A percentile compares a stretch with the other conserved stretches of the same genome.
phyloP scores from a whole-genome alignment of 2,797 vertebrate species.

The Atherinosoma microstoma region DNA sequence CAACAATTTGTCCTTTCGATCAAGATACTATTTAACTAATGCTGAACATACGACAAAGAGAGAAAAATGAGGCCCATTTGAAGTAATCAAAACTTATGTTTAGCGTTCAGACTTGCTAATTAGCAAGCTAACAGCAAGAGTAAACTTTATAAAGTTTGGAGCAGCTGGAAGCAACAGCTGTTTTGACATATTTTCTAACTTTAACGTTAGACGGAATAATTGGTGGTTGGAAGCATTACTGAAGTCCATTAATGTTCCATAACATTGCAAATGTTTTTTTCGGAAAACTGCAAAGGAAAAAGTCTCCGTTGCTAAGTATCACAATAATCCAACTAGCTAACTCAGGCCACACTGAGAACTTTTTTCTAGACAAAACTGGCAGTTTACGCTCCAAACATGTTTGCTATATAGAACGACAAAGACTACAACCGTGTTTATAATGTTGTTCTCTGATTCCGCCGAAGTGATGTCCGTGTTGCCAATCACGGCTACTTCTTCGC shows the following conservation, averaged over 20 bases:
- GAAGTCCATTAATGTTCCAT: neutral
- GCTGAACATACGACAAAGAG: neutral
- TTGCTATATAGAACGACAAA: neutral
- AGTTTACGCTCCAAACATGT: neutral
- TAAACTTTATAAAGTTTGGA: slow-evolving; percentile 44
- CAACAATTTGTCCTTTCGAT: fast-evolving
- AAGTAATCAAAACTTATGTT: slow-evolving; percentile 14
- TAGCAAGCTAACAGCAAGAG: slow-evolving; percentile 49
- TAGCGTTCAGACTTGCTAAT: slow-evolving; percentile 31
- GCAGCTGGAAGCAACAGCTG: neutral
- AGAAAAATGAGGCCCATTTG: neutral
- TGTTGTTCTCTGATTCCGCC: slow-evolving; percentile 81
- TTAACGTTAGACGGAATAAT: fast-evolving
- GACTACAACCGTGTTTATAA: slow-evolving; percentile 79
- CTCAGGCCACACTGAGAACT: slow-evolving; percentile 38
- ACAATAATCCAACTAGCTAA: slow-evolving; percentile 35
- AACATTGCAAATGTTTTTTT: neutral
- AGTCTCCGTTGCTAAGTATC: slow-evolving; percentile 4
- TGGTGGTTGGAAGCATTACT: neutral
- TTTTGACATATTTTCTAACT: neutral
- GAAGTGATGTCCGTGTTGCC: slow-evolving; percentile 82
- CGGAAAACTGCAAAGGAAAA: neutral
- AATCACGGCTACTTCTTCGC: slow-evolving; percentile 80
- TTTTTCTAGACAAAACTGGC: neutral
- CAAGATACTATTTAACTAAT: fast-evolving